Conservation (phyloP, 2,888 invertebrate species). For the Sarcophaga carnaria region DNA sequence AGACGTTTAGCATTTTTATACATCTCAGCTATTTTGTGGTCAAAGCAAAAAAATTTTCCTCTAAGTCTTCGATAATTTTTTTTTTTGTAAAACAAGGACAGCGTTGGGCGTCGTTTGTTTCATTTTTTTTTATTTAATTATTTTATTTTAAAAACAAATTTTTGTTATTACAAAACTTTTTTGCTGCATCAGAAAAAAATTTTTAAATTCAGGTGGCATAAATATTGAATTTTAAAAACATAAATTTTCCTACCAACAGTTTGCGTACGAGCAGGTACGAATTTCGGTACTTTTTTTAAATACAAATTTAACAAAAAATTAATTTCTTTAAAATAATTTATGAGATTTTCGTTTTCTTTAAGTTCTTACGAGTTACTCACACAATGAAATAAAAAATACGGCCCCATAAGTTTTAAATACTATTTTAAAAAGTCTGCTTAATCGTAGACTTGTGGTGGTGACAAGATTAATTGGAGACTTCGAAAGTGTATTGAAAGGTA, state of each 20-base stretch:
- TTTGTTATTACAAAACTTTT: constrained; percentile 3
- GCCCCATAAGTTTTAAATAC: too few relatives aligned
- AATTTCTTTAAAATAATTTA: not conserved
- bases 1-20: not conserved
- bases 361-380: not conserved
- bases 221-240: constrained; percentile 23
- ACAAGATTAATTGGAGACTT: too few relatives aligned
- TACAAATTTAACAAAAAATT: not conserved
- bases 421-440: too few relatives aligned
- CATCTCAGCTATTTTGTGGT: not conserved
- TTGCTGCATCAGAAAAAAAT: not conserved
- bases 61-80: constrained; percentile 13
- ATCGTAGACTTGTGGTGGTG: too few relatives aligned
- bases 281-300: not conserved
- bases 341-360: not conserved
- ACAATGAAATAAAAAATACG: too few relatives aligned
- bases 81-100: not conserved
- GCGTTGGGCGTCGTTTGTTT: not conserved
- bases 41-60: not conserved
- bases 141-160: not conserved
- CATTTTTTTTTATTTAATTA: too few relatives aligned
- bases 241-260: not conserved
- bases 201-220: not conserved
- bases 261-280: not conserved
- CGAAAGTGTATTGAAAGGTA: too few relatives aligned